phyloP scores from a whole-genome alignment of 2,113 vertebrate genomes.

The Ochotona curzoniae region DNA sequence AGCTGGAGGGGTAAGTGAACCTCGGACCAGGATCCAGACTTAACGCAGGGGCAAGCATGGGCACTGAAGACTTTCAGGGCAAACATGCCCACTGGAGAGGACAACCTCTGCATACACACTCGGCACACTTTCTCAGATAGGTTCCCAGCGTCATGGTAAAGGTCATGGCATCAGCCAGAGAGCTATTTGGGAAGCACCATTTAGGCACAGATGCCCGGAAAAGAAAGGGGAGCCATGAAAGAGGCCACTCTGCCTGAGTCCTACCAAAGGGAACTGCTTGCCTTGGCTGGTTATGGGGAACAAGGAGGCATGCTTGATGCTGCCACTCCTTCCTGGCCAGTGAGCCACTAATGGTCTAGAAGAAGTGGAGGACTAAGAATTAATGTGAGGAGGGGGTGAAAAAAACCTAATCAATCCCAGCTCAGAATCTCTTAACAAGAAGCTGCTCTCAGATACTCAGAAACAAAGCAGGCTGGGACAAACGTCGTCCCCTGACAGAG shows the following conservation, averaged over 20 bases:
- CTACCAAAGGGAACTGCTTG: neutral
- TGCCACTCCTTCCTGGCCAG: neutral
- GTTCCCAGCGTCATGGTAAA: neutral
- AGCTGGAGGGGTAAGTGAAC: rapidly evolving
- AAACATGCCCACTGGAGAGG: neutral
- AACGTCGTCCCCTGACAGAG: constrained; percentile 34
- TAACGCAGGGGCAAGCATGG: neutral
- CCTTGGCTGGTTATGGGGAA: neutral
- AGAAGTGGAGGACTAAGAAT: neutral
- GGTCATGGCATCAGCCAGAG: neutral
- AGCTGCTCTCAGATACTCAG: neutral
- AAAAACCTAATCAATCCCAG: neutral
- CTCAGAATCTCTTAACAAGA: neutral
- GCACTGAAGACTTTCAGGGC: neutral
- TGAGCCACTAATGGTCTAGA: neutral
- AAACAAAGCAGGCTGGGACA: constrained; percentile 37
- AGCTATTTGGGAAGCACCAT: neutral
- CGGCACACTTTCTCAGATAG: neutral
- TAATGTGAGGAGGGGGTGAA: neutral
- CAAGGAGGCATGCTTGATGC: neutral
- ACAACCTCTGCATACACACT: neutral
- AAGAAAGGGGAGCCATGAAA: neutral
- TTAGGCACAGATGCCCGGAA: neutral
- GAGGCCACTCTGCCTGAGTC: neutral
- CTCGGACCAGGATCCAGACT: neutral